Evolutionary conservation across 2,113 vertebrate species (phyloP).

Genomic region (Ranitomeya variabilis): DNA sequence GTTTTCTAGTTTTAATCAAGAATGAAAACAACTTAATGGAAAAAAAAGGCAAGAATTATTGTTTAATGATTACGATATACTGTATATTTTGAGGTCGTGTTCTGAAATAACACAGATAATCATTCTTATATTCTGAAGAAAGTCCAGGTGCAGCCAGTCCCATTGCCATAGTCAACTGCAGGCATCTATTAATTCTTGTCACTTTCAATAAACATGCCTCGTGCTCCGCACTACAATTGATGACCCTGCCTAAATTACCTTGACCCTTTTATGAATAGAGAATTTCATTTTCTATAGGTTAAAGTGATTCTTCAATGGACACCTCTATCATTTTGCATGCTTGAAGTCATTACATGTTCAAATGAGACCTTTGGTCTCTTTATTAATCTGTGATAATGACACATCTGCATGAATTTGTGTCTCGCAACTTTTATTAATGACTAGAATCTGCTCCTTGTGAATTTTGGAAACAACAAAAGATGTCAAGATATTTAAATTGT

Average conservation of each 20-base stretch:
- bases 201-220: slow-evolving; percentile 34
- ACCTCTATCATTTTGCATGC: slow-evolving; percentile 38
- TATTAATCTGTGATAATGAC: slow-evolving; percentile 53
- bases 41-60: too few relatives aligned
- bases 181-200: slow-evolving; percentile 29
- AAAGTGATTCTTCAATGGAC: slow-evolving; percentile 29
- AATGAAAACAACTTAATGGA: too few relatives aligned
- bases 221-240: neutral
- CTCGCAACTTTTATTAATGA: slow-evolving; percentile 14
- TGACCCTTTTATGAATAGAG: slow-evolving; percentile 43
- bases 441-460: neutral
- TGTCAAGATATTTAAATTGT: slow-evolving; percentile 20
- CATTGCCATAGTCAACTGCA: neutral
- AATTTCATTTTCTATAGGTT: slow-evolving; percentile 37
- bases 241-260: slow-evolving; percentile 39
- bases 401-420: slow-evolving; percentile 49
- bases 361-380: slow-evolving; percentile 40
- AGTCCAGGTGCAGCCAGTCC: neutral
- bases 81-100: neutral
- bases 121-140: neutral
- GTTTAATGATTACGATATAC: neutral
- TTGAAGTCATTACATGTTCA: slow-evolving; percentile 39
- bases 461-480: neutral
- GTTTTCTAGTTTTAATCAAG: too few relatives aligned
- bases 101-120: neutral